These are phyloP conservation scores for Podarcis cretensis DNA, from an alignment of 2,113 vertebrate genomes.

Conservation along the genomic window DNA sequence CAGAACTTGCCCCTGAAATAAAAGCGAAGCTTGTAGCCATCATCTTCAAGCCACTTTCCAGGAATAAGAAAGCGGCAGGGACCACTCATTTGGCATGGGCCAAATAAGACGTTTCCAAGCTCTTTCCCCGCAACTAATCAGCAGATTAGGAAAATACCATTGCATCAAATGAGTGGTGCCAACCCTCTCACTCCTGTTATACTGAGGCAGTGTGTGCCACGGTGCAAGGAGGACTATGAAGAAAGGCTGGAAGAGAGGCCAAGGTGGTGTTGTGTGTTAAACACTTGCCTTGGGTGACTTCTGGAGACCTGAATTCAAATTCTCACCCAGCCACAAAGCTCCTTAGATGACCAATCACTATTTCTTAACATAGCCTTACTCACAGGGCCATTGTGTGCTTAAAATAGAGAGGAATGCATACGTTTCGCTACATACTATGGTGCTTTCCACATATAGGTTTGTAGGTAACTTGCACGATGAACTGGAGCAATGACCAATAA, in stretches of 20 bases:
- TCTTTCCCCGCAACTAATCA: background rate
- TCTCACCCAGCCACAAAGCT: background rate
- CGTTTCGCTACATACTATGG: background rate
- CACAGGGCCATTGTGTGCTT: background rate
- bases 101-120: no score
- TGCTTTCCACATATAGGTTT: background rate
- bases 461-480: background rate
- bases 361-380: background rate
- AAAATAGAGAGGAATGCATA: no score
- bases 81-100: no score
- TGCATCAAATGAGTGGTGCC: background rate
- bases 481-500: background rate
- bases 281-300: background rate
- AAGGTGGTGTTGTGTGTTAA: background rate
- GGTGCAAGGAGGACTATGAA: background rate
- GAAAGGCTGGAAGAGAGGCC: background rate
- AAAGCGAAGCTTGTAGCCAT: background rate
- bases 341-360: background rate
- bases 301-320: background rate
- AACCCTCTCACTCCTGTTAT: background rate
- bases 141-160: background rate
- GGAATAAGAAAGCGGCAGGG: background rate
- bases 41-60: background rate
- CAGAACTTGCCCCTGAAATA: background rate
- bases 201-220: background rate